Conservation (phyloP, 1,140 invertebrate species). For the Aculops lycopersici region DNA sequence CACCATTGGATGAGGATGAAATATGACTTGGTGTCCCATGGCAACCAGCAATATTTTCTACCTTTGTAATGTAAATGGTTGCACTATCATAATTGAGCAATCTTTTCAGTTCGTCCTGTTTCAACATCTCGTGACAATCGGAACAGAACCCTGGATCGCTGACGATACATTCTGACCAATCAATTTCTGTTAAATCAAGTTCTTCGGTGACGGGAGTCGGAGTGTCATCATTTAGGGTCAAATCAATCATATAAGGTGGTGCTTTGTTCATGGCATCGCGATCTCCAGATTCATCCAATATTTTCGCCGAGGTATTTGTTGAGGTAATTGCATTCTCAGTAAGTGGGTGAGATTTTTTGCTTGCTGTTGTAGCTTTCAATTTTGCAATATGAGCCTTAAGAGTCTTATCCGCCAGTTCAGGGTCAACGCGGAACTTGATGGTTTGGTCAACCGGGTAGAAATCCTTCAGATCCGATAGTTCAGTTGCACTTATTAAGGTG, state of each 20-base stretch:
- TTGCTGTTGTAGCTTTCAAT: too few relatives aligned
- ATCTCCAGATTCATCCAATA: neutral
- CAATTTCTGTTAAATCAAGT: neutral
- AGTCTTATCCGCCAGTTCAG: neutral
- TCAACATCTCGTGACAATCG: constrained; percentile 13
- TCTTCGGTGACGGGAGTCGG: neutral
- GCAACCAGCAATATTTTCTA: constrained; percentile 7
- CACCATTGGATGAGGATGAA: constrained; percentile 5
- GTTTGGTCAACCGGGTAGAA: neutral
- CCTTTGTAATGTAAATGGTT: constrained; percentile 16
- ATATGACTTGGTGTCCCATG: constrained; percentile 13
- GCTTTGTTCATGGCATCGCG: neutral
- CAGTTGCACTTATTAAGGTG: neutral
- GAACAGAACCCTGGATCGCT: constrained; percentile 13
- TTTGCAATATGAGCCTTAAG: too few relatives aligned
- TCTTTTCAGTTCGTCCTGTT: constrained; percentile 13
- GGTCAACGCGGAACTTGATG: neutral
- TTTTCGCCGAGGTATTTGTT: neutral
- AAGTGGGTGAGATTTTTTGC: neutral
- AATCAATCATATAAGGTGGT: neutral
- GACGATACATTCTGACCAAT: neutral
- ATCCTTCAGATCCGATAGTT: neutral
- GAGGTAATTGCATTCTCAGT: neutral
- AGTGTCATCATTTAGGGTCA: neutral
- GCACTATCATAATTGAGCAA: constrained; percentile 14